Evolutionary conservation across 2,797 vertebrate genomes (phyloP), one percentile per base, ranked within the genome.

Genomic region (Sebastes baramenuke): DNA sequence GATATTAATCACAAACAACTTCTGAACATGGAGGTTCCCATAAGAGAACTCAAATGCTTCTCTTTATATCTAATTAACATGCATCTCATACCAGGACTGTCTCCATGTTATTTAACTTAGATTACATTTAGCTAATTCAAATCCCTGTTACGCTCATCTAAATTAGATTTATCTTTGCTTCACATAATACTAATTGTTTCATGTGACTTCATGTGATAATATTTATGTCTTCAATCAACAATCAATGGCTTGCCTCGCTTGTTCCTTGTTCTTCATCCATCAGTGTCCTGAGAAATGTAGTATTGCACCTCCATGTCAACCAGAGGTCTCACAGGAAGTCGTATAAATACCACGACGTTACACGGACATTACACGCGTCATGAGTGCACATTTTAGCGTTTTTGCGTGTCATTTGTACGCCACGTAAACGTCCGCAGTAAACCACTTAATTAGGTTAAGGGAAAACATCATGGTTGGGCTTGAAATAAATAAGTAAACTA

Each of bases 21-120:
- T 18, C 46, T 76, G 58, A 65, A 56, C 64, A 65, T 11, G 5
- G 36, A 60, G 58, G 32, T 32, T 67, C 59, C 68, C 59, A 32
- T 10, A 20, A 30, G 60, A 59, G n/a, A 73, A 36, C 24, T 38
- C 12, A 79, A 25, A 76, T 46, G 54, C 8, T 18, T 66, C 32
- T 34, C 59, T 74, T 75, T 67, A 36, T 12, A 67, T 55, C 83
- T 82, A 56, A 79, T 79, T 76, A 75, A 77, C 25, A 74, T 77
- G 72, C 75, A 67, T 64, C 42, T 73, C 46, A 2, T 32, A 66
- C 14, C 7, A n/a, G 22, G 22, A 58, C 30, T 4, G 14, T 5
- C 54, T 66, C 46, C 24, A 32, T 54, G 54, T 75, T 59, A 75
- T 72, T 87, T 55, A 25, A 27, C 68, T 38, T 67, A 18, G 55